Evolutionary conservation across 2,888 invertebrate species (phyloP), one percentile per base, ranked within the genome.

Genomic region (Eupelmus urozonus): DNA sequence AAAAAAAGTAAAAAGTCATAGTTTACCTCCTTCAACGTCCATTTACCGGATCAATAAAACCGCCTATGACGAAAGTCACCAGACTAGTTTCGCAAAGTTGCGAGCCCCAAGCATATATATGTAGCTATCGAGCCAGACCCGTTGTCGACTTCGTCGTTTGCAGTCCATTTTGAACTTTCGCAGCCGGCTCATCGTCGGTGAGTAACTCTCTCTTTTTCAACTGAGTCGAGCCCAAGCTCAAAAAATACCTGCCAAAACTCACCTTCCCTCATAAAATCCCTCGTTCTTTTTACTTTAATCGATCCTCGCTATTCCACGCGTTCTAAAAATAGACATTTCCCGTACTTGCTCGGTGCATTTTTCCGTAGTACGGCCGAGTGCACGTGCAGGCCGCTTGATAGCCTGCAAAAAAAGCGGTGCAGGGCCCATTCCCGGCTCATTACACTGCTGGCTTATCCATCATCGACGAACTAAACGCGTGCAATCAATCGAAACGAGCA

Each of bases 131-230:
- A 20, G 9, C 18, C n/a, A 49, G 63, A 27, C 42, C 49, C 66
- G 34, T 53, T 55, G 13, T 34, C 57, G 59, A 45, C 57, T 57
- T 25, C 27, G 55, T 60, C 34, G 29, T 62, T 53, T 11, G 72
- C 66, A 78, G 65, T 75, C 66, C 69, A 69, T 70, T 69, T 74
- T 53, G 42, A 74, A 71, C 63, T 16, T 29, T 72, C 59, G 60
- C 23, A 53, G 16, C 74, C 74, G 74, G 70, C 74, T 74, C n/a
- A n/a, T n/a, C 42, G 1, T 65, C 73, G 60, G 7, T 40, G 51
- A 34, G n/a, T n/a, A n/a, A n/a, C n/a, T n/a, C n/a, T n/a, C n/a
- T n/a, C 55, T 67, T 11, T 11, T 27, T 51, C 42, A 79, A 76
- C 76, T 79, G 25, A 79, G 79, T 66, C 4, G n/a, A n/a, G n/a